These are phyloP conservation scores for Mungos mungo DNA, from an alignment of 2,113 vertebrate genomes.

Conservation along the genomic window DNA sequence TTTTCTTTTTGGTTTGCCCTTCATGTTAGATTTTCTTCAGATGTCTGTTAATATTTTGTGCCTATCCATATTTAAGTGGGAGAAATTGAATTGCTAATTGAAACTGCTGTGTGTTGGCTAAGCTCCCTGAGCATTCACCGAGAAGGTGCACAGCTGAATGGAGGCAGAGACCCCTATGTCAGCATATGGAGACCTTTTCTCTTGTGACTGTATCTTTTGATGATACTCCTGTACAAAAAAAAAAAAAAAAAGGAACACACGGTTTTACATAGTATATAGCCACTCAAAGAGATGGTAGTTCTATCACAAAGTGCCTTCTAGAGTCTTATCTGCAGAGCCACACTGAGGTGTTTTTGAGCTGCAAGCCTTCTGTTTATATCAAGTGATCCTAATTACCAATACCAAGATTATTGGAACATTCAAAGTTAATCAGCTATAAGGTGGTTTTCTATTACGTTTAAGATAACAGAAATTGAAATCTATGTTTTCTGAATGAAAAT, in stretches of 20 bases:
- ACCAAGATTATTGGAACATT: background rate
- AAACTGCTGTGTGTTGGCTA: background rate
- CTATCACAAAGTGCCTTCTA: background rate
- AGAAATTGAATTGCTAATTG: background rate
- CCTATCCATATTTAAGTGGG: background rate
- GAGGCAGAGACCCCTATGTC: too few species aligned
- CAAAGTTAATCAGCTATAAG: background rate
- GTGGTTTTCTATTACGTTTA: background rate
- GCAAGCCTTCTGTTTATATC: background rate
- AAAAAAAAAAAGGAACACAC: background rate
- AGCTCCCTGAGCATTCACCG: background rate
- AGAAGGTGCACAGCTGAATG: background rate
- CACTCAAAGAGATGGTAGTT: background rate
- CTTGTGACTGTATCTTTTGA: background rate
- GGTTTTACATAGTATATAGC: background rate
- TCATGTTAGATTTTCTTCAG: background rate
- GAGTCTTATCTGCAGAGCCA: too few species aligned
- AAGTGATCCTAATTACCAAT: background rate
- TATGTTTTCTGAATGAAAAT: background rate
- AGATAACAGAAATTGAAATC: background rate
- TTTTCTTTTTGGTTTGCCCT: background rate
- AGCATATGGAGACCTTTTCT: background rate
- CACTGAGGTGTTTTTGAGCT: background rate
- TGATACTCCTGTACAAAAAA: background rate
- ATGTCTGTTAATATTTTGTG: background rate